A percentile compares a stretch with the other conserved stretches of the same genome.
These are phyloP conservation scores for Mormyrops boulengeri DNA, from an alignment of 2,797 vertebrate genomes.

Conservation along the genomic window DNA sequence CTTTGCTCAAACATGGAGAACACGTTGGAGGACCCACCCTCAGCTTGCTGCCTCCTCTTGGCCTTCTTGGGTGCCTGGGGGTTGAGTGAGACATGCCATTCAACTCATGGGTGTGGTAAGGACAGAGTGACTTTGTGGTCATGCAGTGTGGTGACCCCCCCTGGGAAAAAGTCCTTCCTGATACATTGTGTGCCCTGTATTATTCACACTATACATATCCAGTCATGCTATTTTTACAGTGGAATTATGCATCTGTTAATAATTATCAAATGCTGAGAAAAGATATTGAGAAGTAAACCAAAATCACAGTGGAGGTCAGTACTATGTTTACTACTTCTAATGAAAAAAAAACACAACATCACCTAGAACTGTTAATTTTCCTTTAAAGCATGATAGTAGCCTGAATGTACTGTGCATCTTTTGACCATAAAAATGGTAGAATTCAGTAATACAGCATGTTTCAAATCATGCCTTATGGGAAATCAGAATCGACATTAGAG, in stretches of 20 bases:
- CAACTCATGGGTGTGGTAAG: not conserved
- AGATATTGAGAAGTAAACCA: not conserved
- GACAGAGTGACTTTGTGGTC: constrained; percentile 3
- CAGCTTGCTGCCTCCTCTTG: constrained; percentile 74
- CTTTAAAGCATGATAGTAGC: not conserved
- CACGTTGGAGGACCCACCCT: constrained; percentile 65
- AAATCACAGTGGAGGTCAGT: not conserved
- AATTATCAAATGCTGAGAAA: not conserved
- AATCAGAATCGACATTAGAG: not conserved
- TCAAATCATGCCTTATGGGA: not conserved
- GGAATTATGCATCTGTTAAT: not conserved
- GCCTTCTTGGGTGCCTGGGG: constrained; percentile 84
- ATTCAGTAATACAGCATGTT: not conserved
- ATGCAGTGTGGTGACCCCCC: not conserved
- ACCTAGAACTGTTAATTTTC: not conserved
- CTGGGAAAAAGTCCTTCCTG: not conserved
- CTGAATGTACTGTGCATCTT: not conserved
- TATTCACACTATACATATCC: not conserved
- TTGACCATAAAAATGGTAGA: not conserved
- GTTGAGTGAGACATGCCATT: not conserved
- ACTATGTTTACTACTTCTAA: not conserved
- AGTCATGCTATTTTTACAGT: not conserved
- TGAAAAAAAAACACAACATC: not conserved
- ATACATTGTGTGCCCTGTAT: not conserved
- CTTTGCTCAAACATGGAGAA: constrained; percentile 77